A percentile compares a stretch with the other conserved stretches of the same genome.
These are phyloP conservation scores for Gnathonemus longibarbis DNA, from an alignment of 2,113 vertebrate species.

Conservation along the genomic window DNA sequence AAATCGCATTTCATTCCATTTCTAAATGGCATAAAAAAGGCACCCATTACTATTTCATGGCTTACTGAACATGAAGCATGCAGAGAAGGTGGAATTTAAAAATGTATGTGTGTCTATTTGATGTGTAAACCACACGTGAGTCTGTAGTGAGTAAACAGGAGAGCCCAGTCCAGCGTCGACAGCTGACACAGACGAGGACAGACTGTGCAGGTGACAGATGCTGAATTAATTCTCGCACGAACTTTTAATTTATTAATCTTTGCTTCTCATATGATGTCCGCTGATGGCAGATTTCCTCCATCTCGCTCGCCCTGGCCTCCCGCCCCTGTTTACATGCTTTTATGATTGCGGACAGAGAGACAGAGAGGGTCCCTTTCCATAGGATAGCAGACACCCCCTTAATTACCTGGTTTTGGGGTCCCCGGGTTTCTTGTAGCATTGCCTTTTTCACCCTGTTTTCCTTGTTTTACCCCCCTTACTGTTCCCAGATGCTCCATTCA, in stretches of 20 bases:
- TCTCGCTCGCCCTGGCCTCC: not conserved
- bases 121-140: not conserved
- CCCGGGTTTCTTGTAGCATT: not conserved
- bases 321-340: conserved; percentile 28
- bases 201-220: conserved; percentile 8
- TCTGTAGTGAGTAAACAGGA: not conserved
- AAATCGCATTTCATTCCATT: not conserved
- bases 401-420: too few species aligned
- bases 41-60: not conserved
- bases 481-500: not conserved
- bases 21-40: not conserved
- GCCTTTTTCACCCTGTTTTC: not conserved
- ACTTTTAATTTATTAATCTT: conserved; percentile 17
- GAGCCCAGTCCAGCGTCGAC: not conserved
- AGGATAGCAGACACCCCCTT: not conserved
- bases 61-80: not conserved
- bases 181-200: not conserved
- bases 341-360: conserved; percentile 44
- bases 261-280: conserved; percentile 36
- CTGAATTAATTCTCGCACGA: conserved; percentile 20
- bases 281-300: conserved; percentile 38
- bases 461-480: not conserved
- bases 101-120: not conserved
- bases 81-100: not conserved
- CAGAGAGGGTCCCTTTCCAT: not conserved